Evolutionary conservation across 2,888 invertebrate species (phyloP).

Genomic region (Caenorhabditis japonica): DNA sequence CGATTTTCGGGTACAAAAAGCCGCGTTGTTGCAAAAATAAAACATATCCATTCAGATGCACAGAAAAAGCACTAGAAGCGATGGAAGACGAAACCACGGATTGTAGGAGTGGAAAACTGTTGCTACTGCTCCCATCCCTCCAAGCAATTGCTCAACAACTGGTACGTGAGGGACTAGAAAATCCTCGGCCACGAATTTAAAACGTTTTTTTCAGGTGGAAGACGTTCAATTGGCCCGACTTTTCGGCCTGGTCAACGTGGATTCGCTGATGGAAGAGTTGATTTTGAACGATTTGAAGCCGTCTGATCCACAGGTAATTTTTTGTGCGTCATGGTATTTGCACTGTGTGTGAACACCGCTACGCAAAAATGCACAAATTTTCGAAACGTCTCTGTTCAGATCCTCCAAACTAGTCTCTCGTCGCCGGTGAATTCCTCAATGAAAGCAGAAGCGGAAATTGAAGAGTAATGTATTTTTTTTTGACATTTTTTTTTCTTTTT

Average conservation of each 20-base stretch:
- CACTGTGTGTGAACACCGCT: no score
- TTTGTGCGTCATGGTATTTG: not conserved
- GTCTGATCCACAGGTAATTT: slow-evolving; percentile 40
- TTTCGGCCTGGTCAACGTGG: slow-evolving; percentile 72
- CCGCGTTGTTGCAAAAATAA: not conserved
- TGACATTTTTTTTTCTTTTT: not conserved
- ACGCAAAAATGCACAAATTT: no score
- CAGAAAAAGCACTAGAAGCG: slow-evolving; percentile 22
- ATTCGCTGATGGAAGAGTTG: slow-evolving; percentile 70
- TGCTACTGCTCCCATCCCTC: slow-evolving; percentile 67
- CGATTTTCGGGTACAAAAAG: no score
- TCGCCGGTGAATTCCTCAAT: slow-evolving; percentile 37
- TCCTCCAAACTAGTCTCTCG: slow-evolving; percentile 44
- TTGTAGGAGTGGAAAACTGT: slow-evolving; percentile 66
- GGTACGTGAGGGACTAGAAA: slow-evolving; percentile 50
- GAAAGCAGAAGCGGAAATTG: slow-evolving; percentile 40
- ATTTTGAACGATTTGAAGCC: slow-evolving; percentile 65
- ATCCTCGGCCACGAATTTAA: no score
- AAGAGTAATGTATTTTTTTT: not conserved
- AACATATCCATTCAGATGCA: slow-evolving; percentile 19
- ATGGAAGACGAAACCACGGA: slow-evolving; percentile 40
- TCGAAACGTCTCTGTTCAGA: slow-evolving; percentile 14
- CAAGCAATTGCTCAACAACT: slow-evolving; percentile 66
- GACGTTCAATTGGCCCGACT: slow-evolving; percentile 73
- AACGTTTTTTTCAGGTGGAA: slow-evolving; percentile 61